Percentiles rank a stretch among this genome's conserved stretches.
phyloP scores from a whole-genome alignment of 92 coral and sea anemone species.

The Phenganax stokvisi region DNA sequence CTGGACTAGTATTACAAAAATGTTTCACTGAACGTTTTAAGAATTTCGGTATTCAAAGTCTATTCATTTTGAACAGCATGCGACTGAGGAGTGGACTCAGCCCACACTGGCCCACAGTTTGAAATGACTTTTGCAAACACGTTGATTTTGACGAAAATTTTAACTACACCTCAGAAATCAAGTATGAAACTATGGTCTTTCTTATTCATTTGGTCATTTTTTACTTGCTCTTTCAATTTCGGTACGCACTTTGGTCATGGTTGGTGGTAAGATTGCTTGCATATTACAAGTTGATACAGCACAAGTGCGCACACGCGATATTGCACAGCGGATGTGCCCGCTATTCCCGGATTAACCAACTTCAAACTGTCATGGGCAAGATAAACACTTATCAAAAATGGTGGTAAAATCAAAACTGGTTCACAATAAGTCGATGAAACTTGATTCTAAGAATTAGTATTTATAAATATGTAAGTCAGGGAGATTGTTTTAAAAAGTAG shows the following conservation, averaged over 20 bases:
- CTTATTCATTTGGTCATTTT: not conserved
- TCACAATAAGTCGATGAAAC: not conserved
- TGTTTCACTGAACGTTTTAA: too few species aligned
- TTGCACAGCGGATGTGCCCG: conserved; percentile 20
- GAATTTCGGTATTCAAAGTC: too few species aligned
- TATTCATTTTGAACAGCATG: too few species aligned
- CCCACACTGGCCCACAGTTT: too few species aligned
- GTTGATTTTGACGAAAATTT: not conserved
- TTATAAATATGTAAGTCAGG: not conserved
- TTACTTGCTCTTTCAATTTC: not conserved
- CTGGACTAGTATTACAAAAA: too few species aligned
- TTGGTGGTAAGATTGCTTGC: conserved; percentile 4
- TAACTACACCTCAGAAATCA: not conserved
- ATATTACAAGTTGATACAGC: not conserved
- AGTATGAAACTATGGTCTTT: not conserved
- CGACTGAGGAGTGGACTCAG: too few species aligned
- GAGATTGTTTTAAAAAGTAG: conserved; percentile 2
- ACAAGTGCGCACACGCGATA: conserved; percentile 17
- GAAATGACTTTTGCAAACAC: too few species aligned
- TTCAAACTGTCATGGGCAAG: not conserved
- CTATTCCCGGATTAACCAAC: conserved; percentile 37
- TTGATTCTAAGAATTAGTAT: not conserved
- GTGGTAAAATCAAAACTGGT: conserved; percentile 5
- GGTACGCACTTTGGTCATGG: not conserved
- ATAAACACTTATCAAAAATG: conserved; percentile 5